These are phyloP conservation scores for Drosophila sp. DNA, from an alignment of 1,140 invertebrate species.

Conservation along the genomic window DNA sequence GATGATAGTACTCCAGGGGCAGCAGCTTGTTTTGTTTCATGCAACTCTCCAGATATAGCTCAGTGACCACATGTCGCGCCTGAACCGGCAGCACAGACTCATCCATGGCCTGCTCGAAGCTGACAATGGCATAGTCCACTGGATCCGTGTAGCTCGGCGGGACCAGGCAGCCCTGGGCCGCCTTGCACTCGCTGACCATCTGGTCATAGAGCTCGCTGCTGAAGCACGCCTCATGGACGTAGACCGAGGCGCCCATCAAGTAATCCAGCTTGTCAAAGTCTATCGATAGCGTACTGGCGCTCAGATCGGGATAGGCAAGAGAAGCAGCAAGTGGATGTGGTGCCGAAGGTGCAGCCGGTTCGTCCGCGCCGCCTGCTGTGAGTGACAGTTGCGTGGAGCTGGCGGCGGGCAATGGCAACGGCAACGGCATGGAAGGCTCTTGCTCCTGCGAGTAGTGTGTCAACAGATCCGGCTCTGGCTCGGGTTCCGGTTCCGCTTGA, in stretches of 20 bases:
- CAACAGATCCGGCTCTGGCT: slow-evolving; percentile 42
- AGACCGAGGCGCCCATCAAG: slow-evolving; percentile 85
- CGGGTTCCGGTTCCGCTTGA: background rate
- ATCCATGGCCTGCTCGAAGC: slow-evolving; percentile 76
- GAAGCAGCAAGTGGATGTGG: background rate
- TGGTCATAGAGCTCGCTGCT: slow-evolving; percentile 83
- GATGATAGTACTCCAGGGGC: slow-evolving; percentile 88
- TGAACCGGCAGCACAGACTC: slow-evolving; percentile 78
- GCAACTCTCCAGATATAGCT: slow-evolving; percentile 88
- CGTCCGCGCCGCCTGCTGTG: background rate
- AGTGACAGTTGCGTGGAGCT: slow-evolving; percentile 58
- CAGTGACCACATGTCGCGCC: slow-evolving; percentile 86
- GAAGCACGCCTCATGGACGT: slow-evolving; percentile 83
- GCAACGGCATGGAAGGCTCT: slow-evolving; percentile 64
- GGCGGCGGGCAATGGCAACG: slow-evolving; percentile 65
- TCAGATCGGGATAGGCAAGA: slow-evolving; percentile 46
- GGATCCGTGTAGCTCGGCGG: slow-evolving; percentile 84
- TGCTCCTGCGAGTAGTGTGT: slow-evolving; percentile 78
- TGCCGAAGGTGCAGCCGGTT: background rate
- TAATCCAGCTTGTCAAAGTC: slow-evolving; percentile 81
- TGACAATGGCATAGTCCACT: slow-evolving; percentile 87
- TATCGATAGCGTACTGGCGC: slow-evolving; percentile 67
- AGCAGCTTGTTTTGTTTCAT: slow-evolving; percentile 87
- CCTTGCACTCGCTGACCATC: slow-evolving; percentile 82
- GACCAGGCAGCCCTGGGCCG: slow-evolving; percentile 85